Evolutionary conservation across 2,797 vertebrate species (phyloP).

Genomic region (Lacerta agilis): DNA sequence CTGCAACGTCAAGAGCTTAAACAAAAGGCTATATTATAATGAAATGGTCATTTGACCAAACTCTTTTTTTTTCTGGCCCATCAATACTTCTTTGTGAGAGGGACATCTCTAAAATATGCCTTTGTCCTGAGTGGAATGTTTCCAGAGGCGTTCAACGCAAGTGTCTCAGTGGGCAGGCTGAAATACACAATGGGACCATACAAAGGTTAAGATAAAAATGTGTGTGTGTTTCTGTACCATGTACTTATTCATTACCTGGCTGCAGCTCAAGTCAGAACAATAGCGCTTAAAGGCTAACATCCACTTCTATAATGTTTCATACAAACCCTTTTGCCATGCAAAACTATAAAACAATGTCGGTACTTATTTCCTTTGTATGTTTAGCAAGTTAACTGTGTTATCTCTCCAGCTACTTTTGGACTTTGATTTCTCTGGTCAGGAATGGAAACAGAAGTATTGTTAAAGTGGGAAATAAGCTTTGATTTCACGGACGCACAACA

Average conservation of each 20-base stretch:
- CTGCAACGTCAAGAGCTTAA: slow-evolving; percentile 67
- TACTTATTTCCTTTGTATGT: neutral
- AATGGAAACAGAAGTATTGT: neutral
- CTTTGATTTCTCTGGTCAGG: neutral
- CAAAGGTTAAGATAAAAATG: slow-evolving; percentile 71
- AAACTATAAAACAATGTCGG: neutral
- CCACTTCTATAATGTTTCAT: neutral
- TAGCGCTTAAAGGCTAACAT: neutral
- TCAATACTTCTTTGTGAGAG: slow-evolving; percentile 84
- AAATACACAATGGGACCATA: slow-evolving; percentile 74
- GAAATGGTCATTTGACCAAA: slow-evolving; percentile 79
- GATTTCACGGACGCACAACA: neutral
- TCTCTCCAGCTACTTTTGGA: neutral
- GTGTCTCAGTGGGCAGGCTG: slow-evolving; percentile 67
- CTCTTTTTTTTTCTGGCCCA: slow-evolving; percentile 74
- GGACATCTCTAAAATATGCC: slow-evolving; percentile 75
- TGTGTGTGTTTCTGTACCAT: slow-evolving; percentile 62
- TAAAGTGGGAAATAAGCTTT: neutral
- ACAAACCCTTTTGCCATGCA: neutral
- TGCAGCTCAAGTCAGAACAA: slow-evolving; percentile 46
- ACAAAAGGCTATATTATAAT: slow-evolving; percentile 80
- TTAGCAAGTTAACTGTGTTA: neutral
- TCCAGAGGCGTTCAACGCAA: slow-evolving; percentile 77
- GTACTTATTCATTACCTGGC: slow-evolving; percentile 70
- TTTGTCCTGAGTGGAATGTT: slow-evolving; percentile 80